Conservation (phyloP, 1,140 invertebrate genomes). For the Micrasema longulum region DNA sequence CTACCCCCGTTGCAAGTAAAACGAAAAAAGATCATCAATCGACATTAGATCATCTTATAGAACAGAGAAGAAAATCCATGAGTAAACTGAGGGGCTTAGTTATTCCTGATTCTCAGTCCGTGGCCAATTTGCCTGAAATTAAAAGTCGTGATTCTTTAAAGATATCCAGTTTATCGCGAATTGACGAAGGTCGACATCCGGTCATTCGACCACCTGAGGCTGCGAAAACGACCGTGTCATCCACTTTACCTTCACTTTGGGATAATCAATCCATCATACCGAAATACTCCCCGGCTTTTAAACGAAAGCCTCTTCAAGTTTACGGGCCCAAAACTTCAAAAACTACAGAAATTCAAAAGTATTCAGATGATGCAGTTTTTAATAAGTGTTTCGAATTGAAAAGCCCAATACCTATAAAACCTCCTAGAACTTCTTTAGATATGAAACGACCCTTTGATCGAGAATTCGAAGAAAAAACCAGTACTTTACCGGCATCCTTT, state of each 20-base stretch:
- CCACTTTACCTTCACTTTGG: slow-evolving; percentile 60
- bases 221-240: slow-evolving; percentile 17
- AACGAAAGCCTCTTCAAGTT: slow-evolving; percentile 78
- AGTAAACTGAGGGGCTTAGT: slow-evolving; percentile 87
- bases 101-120: slow-evolving; percentile 80
- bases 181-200: slow-evolving; percentile 56
- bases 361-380: slow-evolving; percentile 2
- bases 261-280: slow-evolving; percentile 70
- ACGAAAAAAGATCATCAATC: slow-evolving; percentile 66
- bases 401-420: slow-evolving; percentile 49
- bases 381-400: slow-evolving; percentile 37
- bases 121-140: slow-evolving; percentile 79
- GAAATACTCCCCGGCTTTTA: slow-evolving; percentile 88
- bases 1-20: slow-evolving; percentile 59
- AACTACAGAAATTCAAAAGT: slow-evolving; percentile 24
- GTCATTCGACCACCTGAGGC: neutral
- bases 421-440: slow-evolving; percentile 47
- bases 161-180: slow-evolving; percentile 44
- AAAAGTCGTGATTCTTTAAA: slow-evolving; percentile 71
- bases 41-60: slow-evolving; percentile 76
- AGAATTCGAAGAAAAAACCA: slow-evolving; percentile 43
- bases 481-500: slow-evolving; percentile 47
- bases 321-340: slow-evolving; percentile 63
- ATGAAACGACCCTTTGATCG: slow-evolving; percentile 41
- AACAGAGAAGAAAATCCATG: slow-evolving; percentile 82